Base-by-base conservation (phyloP, 2,888 invertebrate genomes). In the Phortica okadai region DNA sequence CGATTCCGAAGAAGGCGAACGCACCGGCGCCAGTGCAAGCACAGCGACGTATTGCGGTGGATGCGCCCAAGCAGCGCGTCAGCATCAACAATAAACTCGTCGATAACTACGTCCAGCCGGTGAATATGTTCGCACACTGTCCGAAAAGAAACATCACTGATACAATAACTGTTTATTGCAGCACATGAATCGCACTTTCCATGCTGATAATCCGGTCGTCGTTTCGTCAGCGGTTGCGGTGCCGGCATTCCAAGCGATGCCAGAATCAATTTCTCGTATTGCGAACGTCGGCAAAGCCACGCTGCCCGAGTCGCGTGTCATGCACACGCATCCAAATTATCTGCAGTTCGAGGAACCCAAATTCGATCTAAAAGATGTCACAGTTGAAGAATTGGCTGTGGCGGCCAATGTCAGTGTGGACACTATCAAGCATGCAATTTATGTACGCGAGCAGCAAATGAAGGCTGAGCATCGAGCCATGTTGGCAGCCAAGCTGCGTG, bases 341-440 rank as follows among this genome's bases (percentile, higher is more conserved):
- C 73, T 90, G 78, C 90, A 90, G 77, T 90, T 90, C 69, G 90
- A 90, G 74, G 90, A 90, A 77, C 90, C 90, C 4, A 90, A 86
- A 76, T 90, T 90, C 72, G 90, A 90, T 77, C 78, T 90, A 59
- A 89, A 86, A 56, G 90, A 90, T 73, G 90, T 90, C n/a, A 93
- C 93, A 1, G 88, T 91, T 0, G 91, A 93, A 78, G 92, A 93
- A 69, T 89, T 93, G 56, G 93, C 95, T 0, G 94, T 94, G 77
- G 95, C 95, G 6, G 95, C 95, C 16, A 97, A 97, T 87, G 94
- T 96, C 33, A 95, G 95, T 0, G 94, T 95, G 88, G 95, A 95
- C 77, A 95, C 95, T 7, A 93, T 96, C 3, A 95, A 96, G 85
- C 94, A 95, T 10, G 96, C 96, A 0, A 94, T 96, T 74, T 92